Conservation (phyloP, 2,797 vertebrate species). For the Poecilia velifera region DNA sequence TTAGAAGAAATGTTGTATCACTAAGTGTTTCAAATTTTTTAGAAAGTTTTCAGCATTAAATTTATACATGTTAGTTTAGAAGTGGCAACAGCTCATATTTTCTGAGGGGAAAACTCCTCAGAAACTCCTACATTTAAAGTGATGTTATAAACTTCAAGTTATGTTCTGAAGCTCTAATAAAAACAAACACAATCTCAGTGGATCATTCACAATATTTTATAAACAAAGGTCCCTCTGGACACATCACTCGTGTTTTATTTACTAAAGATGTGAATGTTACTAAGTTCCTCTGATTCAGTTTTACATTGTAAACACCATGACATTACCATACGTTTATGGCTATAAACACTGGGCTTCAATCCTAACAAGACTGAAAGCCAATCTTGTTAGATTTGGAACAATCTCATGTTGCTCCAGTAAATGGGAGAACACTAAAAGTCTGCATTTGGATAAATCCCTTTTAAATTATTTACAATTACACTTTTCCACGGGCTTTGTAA, state of each 20-base stretch:
- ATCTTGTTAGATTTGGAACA: too few relatives aligned
- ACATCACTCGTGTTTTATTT: background rate
- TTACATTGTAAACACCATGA: background rate
- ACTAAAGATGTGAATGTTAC: background rate
- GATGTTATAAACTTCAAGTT: background rate
- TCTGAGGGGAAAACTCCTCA: too few relatives aligned
- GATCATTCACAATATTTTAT: background rate
- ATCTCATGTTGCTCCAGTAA: too few relatives aligned
- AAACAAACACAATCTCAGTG: background rate
- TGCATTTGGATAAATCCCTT: background rate
- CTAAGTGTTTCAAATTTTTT: too few relatives aligned
- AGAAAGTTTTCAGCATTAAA: background rate
- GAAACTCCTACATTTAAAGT: background rate
- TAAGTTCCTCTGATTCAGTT: background rate
- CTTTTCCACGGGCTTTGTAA: background rate
- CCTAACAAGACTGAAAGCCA: too few relatives aligned
- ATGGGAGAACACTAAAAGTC: background rate
- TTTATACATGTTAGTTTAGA: background rate
- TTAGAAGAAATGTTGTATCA: background rate
- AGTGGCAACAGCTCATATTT: background rate
- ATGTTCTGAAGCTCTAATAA: background rate
- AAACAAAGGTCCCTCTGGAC: background rate
- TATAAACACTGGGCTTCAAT: background rate
- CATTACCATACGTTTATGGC: background rate
- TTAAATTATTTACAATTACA: background rate